Evolutionary conservation across 2,113 vertebrate species (phyloP).

Genomic region (Bos javanicus): DNA sequence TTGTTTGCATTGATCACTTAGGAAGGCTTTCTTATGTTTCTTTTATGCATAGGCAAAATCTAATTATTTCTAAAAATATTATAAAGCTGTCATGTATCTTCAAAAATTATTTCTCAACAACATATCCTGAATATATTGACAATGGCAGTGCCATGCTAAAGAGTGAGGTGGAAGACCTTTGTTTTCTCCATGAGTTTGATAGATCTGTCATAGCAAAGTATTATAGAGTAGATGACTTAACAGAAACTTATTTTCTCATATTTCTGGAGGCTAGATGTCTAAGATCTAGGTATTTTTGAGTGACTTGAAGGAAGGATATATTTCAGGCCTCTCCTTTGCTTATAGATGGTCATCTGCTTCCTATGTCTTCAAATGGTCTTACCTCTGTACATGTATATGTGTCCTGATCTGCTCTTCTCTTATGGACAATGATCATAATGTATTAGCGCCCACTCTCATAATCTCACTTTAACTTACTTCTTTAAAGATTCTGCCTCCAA

Average conservation of each 20-base stretch:
- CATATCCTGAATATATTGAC: not conserved
- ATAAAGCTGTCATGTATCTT: not conserved
- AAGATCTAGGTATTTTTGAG: not conserved
- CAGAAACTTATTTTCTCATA: conserved; percentile 16
- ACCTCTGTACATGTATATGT: not conserved
- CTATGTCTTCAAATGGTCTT: not conserved
- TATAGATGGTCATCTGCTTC: not conserved
- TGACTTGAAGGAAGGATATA: not conserved
- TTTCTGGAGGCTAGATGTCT: not conserved
- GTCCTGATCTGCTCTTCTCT: not conserved
- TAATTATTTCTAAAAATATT: conserved; percentile 16
- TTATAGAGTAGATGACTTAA: not conserved
- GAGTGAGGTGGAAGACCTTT: not conserved
- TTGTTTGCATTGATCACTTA: not conserved
- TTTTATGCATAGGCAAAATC: not conserved
- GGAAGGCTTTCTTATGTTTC: not conserved
- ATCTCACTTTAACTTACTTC: conserved; percentile 1
- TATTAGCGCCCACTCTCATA: not conserved
- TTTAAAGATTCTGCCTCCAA: not conserved
- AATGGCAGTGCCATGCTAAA: not conserved
- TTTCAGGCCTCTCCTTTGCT: not conserved
- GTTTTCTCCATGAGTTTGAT: not conserved
- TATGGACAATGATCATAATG: not conserved
- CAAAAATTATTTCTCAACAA: not conserved
- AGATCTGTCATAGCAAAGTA: not conserved